phyloP scores from a whole-genome alignment of 2,113 vertebrate genomes.

The Hemiprocne comata region DNA sequence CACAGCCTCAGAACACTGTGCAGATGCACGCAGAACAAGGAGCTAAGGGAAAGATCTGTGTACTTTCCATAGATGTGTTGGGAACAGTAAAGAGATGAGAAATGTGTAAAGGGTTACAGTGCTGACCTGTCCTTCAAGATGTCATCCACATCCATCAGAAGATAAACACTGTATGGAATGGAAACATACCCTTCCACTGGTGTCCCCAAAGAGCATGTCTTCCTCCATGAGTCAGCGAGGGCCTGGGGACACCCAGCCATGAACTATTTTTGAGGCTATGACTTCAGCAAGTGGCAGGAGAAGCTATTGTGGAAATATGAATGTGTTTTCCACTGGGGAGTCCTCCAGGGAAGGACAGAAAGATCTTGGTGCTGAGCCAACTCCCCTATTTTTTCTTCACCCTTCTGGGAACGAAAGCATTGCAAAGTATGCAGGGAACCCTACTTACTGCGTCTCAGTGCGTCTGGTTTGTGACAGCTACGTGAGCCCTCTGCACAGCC shows the following conservation, averaged over 20 bases:
- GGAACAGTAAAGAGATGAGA: conserved; percentile 33
- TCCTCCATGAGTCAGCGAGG: conserved; percentile 54
- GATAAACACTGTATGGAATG: conserved; percentile 49
- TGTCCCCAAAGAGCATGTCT: conserved; percentile 12
- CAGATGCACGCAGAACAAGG: background rate
- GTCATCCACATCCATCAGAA: background rate
- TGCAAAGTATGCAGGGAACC: conserved; percentile 63
- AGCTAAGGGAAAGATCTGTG: background rate
- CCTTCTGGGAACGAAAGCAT: conserved; percentile 64
- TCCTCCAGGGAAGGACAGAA: conserved; percentile 61
- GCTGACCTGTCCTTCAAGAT: conserved; percentile 47
- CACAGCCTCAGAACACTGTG: background rate
- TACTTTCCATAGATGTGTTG: conserved; percentile 11
- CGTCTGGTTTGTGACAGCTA: background rate
- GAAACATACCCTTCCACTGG: conserved; percentile 50
- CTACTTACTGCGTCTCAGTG: background rate
- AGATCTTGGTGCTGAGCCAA: conserved; percentile 50
- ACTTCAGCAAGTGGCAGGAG: conserved; percentile 63
- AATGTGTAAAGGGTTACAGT: conserved; percentile 36
- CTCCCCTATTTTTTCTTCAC: conserved; percentile 47
- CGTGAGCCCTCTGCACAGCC: background rate
- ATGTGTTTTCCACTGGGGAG: conserved; percentile 66
- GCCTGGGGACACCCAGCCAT: conserved; percentile 55
- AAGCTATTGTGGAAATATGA: conserved; percentile 65
- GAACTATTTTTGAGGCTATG: conserved; percentile 55